Evolutionary conservation across 2,797 vertebrate genomes (phyloP), one percentile per base, ranked within the genome.

Genomic region (Somateria mollissima): DNA sequence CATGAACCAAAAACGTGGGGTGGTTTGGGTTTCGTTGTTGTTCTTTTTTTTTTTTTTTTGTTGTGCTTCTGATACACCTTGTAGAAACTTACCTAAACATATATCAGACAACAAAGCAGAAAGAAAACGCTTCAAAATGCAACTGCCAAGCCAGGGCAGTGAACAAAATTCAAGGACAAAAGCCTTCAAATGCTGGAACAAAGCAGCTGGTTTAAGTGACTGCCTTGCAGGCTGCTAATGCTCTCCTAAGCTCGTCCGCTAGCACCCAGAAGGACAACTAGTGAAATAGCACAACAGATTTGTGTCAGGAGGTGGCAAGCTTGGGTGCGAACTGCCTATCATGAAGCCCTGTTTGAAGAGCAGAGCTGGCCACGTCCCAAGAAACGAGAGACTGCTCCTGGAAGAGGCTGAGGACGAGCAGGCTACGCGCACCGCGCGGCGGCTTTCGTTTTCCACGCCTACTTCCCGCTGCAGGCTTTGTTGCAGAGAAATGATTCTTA

Each of bases 221-320:
- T 10, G 43, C 41, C 57, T 92, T 87, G 81, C 85, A 94, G 95
- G 81, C 45, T 6, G 12, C 76, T 95, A 47, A 25, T 4, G 45
- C 67, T 92, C 85, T 39, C 62, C 83, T 34, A 45, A 80, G 61
- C 86, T 66, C 15, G 4, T 87, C 88, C 32, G 3, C 72, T 87
- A 90, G 60, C 84, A 76, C 61, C 57, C 72, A 74, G 71, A 94
- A 92, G 94, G 94, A 95, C 93, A 95, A 96, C 87, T 24, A 97
- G 92, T 30, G 90, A 95, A 95, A 92, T 95, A 94, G 78, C 94
- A 95, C 92, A 85, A 92, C 96, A 97, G 95, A 95, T 96, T 95
- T 96, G 94, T 95, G 95, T 95, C 96, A 91, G 95, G 83, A 95
- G 94, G 94, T 96, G 95, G 93, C 86, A 95, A 93, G 88, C 69